Conservation (phyloP, 2,797 vertebrate species). For the Hydrocynus forskahlii region DNA sequence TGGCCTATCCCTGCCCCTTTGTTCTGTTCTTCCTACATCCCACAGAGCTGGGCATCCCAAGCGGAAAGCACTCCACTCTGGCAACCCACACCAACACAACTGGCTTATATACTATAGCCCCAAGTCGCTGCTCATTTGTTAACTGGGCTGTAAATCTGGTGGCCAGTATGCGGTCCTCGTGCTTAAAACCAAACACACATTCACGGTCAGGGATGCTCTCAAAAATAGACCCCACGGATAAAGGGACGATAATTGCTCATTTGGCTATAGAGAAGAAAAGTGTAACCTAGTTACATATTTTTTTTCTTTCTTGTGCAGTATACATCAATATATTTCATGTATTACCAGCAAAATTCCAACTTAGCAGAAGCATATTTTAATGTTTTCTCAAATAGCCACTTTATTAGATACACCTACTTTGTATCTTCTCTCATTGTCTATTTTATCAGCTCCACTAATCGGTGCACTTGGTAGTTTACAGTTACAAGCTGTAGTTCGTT, state of each 20-base stretch:
- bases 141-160: neutral
- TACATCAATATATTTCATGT: no score
- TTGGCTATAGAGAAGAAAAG: no score
- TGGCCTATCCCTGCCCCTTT: slow-evolving; percentile 73
- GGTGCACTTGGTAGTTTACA: no score
- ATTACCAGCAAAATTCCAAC: no score
- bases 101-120: slow-evolving; percentile 58
- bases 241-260: neutral
- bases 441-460: no score
- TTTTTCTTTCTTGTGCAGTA: no score
- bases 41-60: slow-evolving; percentile 62
- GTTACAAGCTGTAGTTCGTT: no score
- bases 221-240: neutral
- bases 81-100: slow-evolving; percentile 53
- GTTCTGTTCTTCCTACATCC: slow-evolving; percentile 66
- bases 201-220: neutral
- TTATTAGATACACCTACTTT: no score
- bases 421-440: no score
- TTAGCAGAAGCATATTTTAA: no score
- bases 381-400: no score
- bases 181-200: neutral
- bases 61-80: slow-evolving; percentile 65
- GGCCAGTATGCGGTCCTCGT: neutral
- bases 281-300: no score
- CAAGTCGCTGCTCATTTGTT: slow-evolving; percentile 10